Evolutionary conservation across 2,113 vertebrate genomes (phyloP).

Genomic region (Hemichromis elongatus): DNA sequence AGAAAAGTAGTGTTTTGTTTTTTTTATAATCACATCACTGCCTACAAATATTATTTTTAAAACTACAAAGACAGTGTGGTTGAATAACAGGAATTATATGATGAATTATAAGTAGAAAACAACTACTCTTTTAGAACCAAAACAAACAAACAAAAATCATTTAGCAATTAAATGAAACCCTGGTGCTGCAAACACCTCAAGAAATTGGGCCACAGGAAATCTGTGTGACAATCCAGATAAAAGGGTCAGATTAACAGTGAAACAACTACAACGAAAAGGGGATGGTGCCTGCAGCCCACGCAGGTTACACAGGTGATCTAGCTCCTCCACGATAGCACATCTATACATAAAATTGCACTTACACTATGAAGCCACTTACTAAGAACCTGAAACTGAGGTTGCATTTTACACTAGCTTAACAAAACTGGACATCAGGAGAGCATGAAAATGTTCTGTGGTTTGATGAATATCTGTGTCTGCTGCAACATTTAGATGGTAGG

Average conservation of each 20-base stretch:
- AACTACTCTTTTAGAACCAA: background rate
- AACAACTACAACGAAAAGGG: background rate
- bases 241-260: background rate
- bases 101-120: background rate
- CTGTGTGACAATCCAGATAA: background rate
- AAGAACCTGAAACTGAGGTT: background rate
- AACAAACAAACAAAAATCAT: background rate
- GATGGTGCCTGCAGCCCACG: background rate
- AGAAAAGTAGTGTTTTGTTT: background rate
- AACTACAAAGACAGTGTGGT: background rate
- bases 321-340: background rate
- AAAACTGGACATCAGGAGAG: background rate
- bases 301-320: background rate
- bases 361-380: background rate
- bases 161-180: background rate
- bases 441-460: background rate
- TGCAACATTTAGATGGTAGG: too few species aligned
- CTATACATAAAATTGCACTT: background rate
- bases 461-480: background rate
- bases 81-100: background rate
- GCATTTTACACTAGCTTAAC: background rate
- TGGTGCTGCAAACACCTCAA: background rate
- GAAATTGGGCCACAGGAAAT: background rate
- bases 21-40: background rate
- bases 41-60: too few species aligned